These are phyloP conservation scores for Serranus cabrilla DNA, from an alignment of 2,797 vertebrate genomes.

Conservation along the genomic window DNA sequence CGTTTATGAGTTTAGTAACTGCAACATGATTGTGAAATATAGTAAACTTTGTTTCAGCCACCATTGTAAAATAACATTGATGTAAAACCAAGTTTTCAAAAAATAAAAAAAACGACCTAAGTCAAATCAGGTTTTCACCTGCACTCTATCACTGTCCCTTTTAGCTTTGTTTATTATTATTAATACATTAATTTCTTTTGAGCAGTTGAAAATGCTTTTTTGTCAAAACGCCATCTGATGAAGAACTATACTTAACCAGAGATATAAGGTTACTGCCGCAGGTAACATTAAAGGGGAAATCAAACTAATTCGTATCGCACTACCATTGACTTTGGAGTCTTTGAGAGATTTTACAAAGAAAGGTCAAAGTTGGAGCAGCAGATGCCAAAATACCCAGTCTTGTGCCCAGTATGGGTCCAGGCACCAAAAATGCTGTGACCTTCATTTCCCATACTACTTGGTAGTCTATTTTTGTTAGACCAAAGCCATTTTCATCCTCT, in stretches of 20 bases:
- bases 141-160: too few relatives aligned
- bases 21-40: too few relatives aligned
- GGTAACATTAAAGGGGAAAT: background rate
- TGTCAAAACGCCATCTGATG: too few relatives aligned
- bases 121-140: too few relatives aligned
- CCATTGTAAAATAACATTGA: too few relatives aligned
- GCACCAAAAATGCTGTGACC: background rate
- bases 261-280: background rate
- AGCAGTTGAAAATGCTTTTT: background rate
- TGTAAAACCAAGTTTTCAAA: too few relatives aligned
- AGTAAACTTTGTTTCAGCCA: too few relatives aligned
- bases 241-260: background rate
- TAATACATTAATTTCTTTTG: too few relatives aligned
- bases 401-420: too few relatives aligned
- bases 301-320: background rate
- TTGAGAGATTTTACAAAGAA: background rate
- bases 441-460: background rate
- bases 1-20: too few relatives aligned
- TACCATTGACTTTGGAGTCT: background rate
- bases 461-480: background rate
- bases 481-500: background rate
- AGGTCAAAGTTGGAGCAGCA: background rate
- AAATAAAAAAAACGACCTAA: too few relatives aligned
- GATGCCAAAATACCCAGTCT: background rate
- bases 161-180: too few relatives aligned